Base-by-base conservation (phyloP, 1,140 invertebrate genomes). In the Trichonephila inaurata region DNA sequence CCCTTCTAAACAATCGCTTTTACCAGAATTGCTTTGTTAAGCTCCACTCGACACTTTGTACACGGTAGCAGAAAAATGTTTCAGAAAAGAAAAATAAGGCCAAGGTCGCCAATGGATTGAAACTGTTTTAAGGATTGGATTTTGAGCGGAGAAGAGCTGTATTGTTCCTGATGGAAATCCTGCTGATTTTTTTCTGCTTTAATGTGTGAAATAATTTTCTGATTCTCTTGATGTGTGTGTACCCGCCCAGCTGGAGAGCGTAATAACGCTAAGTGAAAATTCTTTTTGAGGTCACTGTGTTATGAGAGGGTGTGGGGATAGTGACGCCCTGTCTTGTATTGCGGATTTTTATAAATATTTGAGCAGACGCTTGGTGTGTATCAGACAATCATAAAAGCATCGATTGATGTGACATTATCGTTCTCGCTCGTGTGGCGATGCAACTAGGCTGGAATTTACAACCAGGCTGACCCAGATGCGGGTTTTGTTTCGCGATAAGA, bases 271-370 rank as follows among this genome's bases (percentile, higher is more conserved):
- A 77, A 77, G 72, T 77, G 72, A 77, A 77, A 77, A 77, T 28
- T 28, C 51, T 33, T 77, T 77, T 77, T 77, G 72, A 77, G 72
- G 72, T 77, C 72, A 77, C 72, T 77, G 28, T 77, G 72, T 40
- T 77, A 77, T 40, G 16, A 16, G 33, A 33, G 72, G 24, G 72
- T 40, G 72, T 18, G 72, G 72, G 14, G 33, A 16, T 12, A 77
- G 28, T 21, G 28, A 77, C 72, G 72, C 72, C 72, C 72, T 77
- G 72, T 77, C 72, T 77, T 28, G 33, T 40, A 33, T 77, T 3
- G 72, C 33, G 72, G 72, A 77, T 77, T 77, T 51, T 77, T 33
- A 77, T 77, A 77, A 51, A 77, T 77, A 77, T 77, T 77, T 77
- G 18, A 16, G 18, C 28, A 77, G 28, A 40, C 72, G 33, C 18